Evolutionary conservation across 2,113 vertebrate genomes (phyloP), one percentile per base, ranked within the genome.

Genomic region (Eudyptes chrysolophus): DNA sequence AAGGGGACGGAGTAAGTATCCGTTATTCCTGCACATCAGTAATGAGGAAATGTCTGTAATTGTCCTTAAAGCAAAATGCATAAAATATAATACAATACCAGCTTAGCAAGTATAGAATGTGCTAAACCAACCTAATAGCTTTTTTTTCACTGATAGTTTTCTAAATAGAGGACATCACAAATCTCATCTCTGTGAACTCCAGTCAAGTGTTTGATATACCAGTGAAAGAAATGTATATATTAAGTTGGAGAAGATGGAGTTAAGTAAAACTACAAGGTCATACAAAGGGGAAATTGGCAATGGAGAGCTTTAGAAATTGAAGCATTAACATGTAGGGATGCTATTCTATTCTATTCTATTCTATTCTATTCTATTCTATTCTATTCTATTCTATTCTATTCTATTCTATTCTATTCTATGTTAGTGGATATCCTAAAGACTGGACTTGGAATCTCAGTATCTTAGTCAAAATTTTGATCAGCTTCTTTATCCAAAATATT

Each of bases 251-350:
- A 79, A 75, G 22, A 44, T 4, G 3, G 14, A 51, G 4, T 26
- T 11, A 44, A 15, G 20, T 57, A 32, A 92, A 92, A 49, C 5
- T 32, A 32, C 15, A 65, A 70, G 36, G 26, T 29, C 3, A 2
- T 26, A 40, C 13, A 9, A 70, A 57, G 13, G 25, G 7, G 8
- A 51, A 65, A 65, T 76, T 69, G 36, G 7, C 34, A 88, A 74
- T n/a, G 3, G 13, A 64, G 18, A 87, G 6, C 18, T 77, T 77
- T 40, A 42, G 70, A 90, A 79, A 65, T 13, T 11, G 4, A 69
- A 7, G 9, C 3, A 14, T 42, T 68, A 25, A 0, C 11, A 26
- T 21, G 6, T 15, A 38, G 11, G 10, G 15, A 54, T 44, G 52
- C 0, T 66, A 40, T 62, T 62, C 36, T 40, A 40, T 62, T 62